Conservation (phyloP, 2,113 vertebrate genomes). For the Thermophis baileyi region DNA sequence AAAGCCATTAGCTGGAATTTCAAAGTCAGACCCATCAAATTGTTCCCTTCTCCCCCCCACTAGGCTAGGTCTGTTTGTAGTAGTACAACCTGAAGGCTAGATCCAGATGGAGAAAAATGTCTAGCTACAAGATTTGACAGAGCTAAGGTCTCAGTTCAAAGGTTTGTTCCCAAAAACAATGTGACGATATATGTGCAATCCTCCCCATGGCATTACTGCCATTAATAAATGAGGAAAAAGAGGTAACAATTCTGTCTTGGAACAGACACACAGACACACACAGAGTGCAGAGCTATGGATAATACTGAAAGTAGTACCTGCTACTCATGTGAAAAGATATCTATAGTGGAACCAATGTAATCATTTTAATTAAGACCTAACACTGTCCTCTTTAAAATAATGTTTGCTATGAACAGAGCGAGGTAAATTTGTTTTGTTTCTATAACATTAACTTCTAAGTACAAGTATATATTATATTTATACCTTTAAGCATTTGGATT, state of each 20-base stretch:
- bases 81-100: neutral
- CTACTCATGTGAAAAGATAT: neutral
- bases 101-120: neutral
- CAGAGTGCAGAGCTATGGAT: neutral
- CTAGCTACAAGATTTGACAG: neutral
- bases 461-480: neutral
- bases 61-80: neutral
- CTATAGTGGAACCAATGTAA: neutral
- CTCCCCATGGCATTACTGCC: too few species aligned
- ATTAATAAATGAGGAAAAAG: neutral
- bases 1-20: neutral
- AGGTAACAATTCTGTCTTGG: neutral
- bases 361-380: neutral
- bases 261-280: neutral
- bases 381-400: neutral
- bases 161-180: neutral
- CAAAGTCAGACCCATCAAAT: neutral
- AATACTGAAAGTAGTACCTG: neutral
- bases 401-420: neutral
- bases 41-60: neutral
- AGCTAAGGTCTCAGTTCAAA: neutral
- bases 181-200: neutral
- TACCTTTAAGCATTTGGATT: neutral
- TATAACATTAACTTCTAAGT: neutral
- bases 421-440: neutral